Conservation (phyloP, 2,888 invertebrate species). For the Enoplolaimus lenunculus region DNA sequence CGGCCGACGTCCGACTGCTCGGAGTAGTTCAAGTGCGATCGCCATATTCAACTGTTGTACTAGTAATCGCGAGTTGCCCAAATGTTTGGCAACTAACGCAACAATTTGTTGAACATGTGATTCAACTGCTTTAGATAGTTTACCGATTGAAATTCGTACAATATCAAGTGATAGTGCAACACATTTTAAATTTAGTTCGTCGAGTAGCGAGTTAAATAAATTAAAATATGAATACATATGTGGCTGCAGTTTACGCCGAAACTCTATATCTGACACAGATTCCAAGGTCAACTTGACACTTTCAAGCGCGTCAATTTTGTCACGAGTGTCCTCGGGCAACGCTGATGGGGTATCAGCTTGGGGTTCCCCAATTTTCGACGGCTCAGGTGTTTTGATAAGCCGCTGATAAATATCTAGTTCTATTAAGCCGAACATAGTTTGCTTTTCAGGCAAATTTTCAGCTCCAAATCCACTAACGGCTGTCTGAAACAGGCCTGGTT, state of each 20-base stretch:
- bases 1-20: conserved; percentile 46
- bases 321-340: too few relatives aligned
- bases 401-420: too few relatives aligned
- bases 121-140: conserved; percentile 42
- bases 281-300: conserved; percentile 48
- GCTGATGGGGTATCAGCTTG: too few relatives aligned
- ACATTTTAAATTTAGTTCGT: conserved; percentile 52
- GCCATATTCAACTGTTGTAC: conserved; percentile 46
- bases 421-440: too few relatives aligned
- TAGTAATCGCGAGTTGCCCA: conserved; percentile 47
- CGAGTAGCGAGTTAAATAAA: conserved; percentile 50
- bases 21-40: conserved; percentile 48
- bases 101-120: conserved; percentile 46
- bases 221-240: conserved; percentile 53
- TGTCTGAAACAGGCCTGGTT: too few relatives aligned
- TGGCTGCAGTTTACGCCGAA: conserved; percentile 47
- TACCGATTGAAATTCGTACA: conserved; percentile 43
- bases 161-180: conserved; percentile 46
- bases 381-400: too few relatives aligned
- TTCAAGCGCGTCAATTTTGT: too few relatives aligned
- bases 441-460: too few relatives aligned
- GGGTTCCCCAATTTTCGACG: too few relatives aligned
- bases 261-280: conserved; percentile 31
- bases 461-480: too few relatives aligned
- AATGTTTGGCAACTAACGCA: conserved; percentile 43